Percentiles rank a stretch among this genome's conserved stretches.
Evolutionary conservation across 2,113 vertebrate genomes (phyloP).

Genomic region (Odobenus rosmarus): DNA sequence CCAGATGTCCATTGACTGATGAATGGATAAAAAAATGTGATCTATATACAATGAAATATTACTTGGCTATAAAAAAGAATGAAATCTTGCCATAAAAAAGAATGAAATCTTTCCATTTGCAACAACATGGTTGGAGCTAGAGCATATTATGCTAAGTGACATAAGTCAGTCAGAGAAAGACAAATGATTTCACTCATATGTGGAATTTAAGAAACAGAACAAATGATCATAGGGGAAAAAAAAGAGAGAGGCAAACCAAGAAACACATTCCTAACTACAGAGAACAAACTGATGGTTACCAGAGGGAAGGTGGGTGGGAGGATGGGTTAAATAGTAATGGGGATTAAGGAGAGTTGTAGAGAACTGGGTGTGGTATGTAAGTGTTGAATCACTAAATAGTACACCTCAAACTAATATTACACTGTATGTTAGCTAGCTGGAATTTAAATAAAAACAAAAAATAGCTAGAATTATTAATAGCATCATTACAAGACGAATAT

Average conservation of each 20-base stretch:
- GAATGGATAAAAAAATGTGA: neutral
- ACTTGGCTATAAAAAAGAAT: neutral
- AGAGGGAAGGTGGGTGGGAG: no score
- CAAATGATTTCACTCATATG: neutral
- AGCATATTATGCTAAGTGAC: neutral
- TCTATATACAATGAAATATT: neutral
- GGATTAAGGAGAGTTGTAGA: neutral
- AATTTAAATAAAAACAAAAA: neutral
- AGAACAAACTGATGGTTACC: neutral
- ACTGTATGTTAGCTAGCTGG: neutral
- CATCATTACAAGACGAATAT: neutral
- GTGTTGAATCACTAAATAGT: neutral
- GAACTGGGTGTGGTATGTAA: neutral
- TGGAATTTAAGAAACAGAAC: neutral
- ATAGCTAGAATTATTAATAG: neutral
- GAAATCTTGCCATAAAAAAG: no score
- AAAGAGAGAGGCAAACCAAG: neutral
- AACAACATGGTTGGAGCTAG: neutral
- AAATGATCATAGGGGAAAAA: neutral
- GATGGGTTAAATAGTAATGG: neutral
- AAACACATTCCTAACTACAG: neutral
- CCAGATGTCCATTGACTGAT: neutral
- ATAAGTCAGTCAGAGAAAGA: neutral
- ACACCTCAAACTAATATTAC: no score
- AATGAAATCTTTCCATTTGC: neutral